Evolutionary conservation across 1,140 invertebrate genomes (phyloP).

Genomic region (Cyphomyrmex costatus): DNA sequence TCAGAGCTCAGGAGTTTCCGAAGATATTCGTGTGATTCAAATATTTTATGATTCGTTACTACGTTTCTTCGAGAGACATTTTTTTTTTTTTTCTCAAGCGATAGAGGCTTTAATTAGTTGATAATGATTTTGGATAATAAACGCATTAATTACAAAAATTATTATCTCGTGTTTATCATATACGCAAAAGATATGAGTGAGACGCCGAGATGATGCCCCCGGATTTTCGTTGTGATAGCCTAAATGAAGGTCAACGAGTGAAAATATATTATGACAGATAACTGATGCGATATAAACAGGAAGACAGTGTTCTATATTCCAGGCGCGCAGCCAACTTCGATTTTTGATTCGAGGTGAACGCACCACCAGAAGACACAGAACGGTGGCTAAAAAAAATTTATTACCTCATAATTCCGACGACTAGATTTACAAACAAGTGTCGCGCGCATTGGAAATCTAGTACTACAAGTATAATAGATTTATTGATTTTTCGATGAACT

Average conservation of each 20-base stretch:
- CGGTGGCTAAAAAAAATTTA: background rate
- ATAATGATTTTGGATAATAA: background rate
- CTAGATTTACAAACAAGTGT: background rate
- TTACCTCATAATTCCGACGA: background rate
- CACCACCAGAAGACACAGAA: background rate
- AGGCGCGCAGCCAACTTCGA: conserved; percentile 50
- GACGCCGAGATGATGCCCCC: background rate
- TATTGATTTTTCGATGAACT: background rate
- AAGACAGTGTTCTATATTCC: conserved; percentile 47
- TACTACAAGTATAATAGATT: background rate
- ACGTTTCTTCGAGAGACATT: background rate
- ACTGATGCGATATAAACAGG: conserved; percentile 56
- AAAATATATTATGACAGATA: conserved; percentile 51
- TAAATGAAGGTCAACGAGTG: conserved; percentile 50
- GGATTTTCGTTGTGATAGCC: conserved; percentile 56
- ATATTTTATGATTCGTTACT: background rate
- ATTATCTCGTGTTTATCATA: background rate
- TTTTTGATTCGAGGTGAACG: conserved; percentile 11
- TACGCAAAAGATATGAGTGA: background rate
- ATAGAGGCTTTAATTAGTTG: background rate
- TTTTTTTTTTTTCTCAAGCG: background rate
- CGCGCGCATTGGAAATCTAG: background rate
- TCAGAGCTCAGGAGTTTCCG: background rate
- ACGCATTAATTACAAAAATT: background rate
- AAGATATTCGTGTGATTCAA: background rate